These are phyloP conservation scores for Callyntrura guangdongensis DNA, from an alignment of 2,888 invertebrate genomes.

Conservation along the genomic window DNA sequence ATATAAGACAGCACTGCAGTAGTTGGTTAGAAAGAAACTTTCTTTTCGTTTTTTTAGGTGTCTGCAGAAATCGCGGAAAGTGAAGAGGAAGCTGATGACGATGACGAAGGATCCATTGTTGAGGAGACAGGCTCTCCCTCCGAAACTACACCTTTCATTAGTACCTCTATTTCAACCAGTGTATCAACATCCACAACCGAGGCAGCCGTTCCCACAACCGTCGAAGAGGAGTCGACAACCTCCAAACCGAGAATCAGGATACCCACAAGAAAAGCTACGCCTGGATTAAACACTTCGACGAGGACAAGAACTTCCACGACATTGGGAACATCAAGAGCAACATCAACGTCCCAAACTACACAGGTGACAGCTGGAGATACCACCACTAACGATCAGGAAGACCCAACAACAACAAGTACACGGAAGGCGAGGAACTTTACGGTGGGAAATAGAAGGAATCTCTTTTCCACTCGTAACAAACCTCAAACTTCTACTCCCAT, in stretches of 20 bases:
- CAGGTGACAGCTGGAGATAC: slow-evolving; percentile 59
- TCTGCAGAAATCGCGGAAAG: slow-evolving; percentile 71
- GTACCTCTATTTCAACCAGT: slow-evolving; percentile 77
- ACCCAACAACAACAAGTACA: slow-evolving; percentile 64
- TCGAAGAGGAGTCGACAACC: slow-evolving; percentile 61
- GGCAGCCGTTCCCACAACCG: slow-evolving; percentile 47
- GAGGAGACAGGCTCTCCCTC: slow-evolving; percentile 73
- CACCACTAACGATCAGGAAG: slow-evolving; percentile 59
- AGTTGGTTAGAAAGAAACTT: background rate
- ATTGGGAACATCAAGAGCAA: slow-evolving; percentile 60
- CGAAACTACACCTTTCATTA: slow-evolving; percentile 73
- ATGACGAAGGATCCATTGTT: slow-evolving; percentile 73
- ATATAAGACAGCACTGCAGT: no score
- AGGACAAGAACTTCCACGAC: slow-evolving; percentile 60
- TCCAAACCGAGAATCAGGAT: slow-evolving; percentile 78
- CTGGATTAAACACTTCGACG: slow-evolving; percentile 73
- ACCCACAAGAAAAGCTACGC: slow-evolving; percentile 81
- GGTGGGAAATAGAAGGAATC: slow-evolving; percentile 81
- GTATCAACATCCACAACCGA: slow-evolving; percentile 61
- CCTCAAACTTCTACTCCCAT: slow-evolving; percentile 75
- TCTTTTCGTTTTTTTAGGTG: slow-evolving; percentile 22
- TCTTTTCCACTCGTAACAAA: slow-evolving; percentile 76
- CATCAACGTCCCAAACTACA: slow-evolving; percentile 70
- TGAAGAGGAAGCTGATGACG: slow-evolving; percentile 73
- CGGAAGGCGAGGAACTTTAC: slow-evolving; percentile 80